A percentile compares a stretch with the other conserved stretches of the same genome.
Conservation (phyloP, 2,888 invertebrate species). For the Orthosia gothica region DNA sequence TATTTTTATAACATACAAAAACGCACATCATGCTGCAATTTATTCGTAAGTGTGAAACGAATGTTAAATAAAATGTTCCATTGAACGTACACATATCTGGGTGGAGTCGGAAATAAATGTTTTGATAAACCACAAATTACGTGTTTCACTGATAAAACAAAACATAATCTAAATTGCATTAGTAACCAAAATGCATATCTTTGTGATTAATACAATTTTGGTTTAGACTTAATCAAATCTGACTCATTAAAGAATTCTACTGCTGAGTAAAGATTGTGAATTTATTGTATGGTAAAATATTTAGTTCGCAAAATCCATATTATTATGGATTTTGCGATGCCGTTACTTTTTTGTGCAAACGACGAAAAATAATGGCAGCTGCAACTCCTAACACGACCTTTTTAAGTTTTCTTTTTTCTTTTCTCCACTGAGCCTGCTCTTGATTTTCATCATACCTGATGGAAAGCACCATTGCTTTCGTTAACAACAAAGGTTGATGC, state of each 20-base stretch:
- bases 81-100: background rate
- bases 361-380: background rate
- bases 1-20: background rate
- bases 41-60: background rate
- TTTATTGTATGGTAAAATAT: too few species aligned
- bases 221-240: background rate
- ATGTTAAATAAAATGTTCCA: background rate
- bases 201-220: background rate
- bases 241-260: background rate
- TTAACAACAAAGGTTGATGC: too few species aligned
- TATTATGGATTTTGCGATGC: too few species aligned
- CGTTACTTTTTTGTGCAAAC: background rate
- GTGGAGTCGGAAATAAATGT: conserved; percentile 7
- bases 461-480: too few species aligned
- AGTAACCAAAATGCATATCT: background rate
- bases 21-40: background rate
- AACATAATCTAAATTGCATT: background rate
- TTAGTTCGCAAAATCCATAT: too few species aligned
- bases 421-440: too few species aligned
- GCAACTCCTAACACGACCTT: background rate
- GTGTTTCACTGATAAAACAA: conserved; percentile 8
- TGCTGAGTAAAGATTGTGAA: too few species aligned
- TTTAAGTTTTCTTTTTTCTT: too few species aligned
- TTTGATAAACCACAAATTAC: background rate
- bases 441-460: too few species aligned